Conservation (phyloP, 2,797 vertebrate genomes). For the Eulemur mongoz region DNA sequence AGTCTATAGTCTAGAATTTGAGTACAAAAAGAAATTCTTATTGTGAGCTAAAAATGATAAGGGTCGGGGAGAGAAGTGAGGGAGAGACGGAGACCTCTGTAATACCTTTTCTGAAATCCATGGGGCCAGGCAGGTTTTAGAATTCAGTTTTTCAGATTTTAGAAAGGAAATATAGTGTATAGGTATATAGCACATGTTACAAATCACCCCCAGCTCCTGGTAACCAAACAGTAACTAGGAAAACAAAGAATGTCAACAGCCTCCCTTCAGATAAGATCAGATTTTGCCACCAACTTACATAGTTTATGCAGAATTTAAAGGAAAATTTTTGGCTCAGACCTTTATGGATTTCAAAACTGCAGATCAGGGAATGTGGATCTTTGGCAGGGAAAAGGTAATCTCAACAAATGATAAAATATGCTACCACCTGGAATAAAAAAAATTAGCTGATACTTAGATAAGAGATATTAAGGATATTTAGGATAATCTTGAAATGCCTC, state of each 20-base stretch:
- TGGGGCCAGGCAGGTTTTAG: neutral
- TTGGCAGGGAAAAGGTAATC: neutral
- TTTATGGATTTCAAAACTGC: constrained; percentile 36
- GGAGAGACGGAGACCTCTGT: neutral
- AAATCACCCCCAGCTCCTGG: constrained; percentile 31
- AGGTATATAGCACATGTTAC: neutral
- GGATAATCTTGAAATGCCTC: neutral
- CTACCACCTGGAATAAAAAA: constrained; percentile 1
- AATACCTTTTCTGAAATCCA: constrained; percentile 23
- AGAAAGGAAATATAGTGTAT: neutral
- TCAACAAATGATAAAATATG: constrained; percentile 3
- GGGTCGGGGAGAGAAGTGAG: too few species aligned
- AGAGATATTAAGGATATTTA: neutral
- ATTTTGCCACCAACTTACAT: constrained; percentile 38
- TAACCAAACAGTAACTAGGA: constrained; percentile 1
- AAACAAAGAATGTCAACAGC: neutral
- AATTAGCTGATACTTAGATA: neutral
- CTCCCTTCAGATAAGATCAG: neutral
- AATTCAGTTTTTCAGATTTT: constrained; percentile 48
- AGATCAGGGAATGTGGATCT: neutral
- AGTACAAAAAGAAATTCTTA: constrained; percentile 41
- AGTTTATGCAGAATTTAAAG: constrained; percentile 38
- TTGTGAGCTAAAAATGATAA: constrained; percentile 36
- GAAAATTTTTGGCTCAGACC: constrained; percentile 33
- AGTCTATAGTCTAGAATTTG: neutral